Evolutionary conservation across 2,888 invertebrate species (phyloP), one percentile per base, ranked within the genome.

Genomic region (Diaprepes abbreviatus): DNA sequence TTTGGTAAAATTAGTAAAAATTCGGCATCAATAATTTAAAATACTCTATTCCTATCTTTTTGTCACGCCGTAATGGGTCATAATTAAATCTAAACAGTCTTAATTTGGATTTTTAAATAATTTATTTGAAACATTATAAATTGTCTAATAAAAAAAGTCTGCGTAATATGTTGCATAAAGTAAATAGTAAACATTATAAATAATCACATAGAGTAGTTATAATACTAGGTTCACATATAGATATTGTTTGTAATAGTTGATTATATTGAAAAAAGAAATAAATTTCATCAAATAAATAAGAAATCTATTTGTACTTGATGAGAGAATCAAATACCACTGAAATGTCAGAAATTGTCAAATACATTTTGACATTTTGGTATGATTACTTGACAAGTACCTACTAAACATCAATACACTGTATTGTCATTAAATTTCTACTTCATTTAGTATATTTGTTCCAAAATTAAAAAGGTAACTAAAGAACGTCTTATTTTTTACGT

Each of bases 91-190:
- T 36, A 64, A 70, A 70, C 50, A 24, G 14, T 6, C 17, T 28
- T 63, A 36, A 6, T 7, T 66, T 54, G 50, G 57, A 7, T 62
- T 70, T 70, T 70, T 50, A 50, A 70, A 66, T 70, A 66, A 62
- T 70, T 70, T 70, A 70, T 70, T 70, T 66, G 31, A 52, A 70
- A 69, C 64, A 40, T 64, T 69, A 69, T 69, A 69, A 70, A 70
- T 40, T 24, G 35, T 60, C 60, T 69, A 70, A 55, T 70, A 66
- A 70, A 62, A 69, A 70, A 62, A 48, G 36, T 45, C 48, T 59
- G 55, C 40, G 24, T 58, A 68, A 63, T 68, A 63, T 55, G 17
- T 63, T 33, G n/a, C 21, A 48, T 33, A 69, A 70, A 45, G 38
- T 33, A 70, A 57, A 70, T 65, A n/a, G n/a, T n/a, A n/a, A n/a